Conservation (phyloP, 2,113 vertebrate species). For the Amia ocellicauda region DNA sequence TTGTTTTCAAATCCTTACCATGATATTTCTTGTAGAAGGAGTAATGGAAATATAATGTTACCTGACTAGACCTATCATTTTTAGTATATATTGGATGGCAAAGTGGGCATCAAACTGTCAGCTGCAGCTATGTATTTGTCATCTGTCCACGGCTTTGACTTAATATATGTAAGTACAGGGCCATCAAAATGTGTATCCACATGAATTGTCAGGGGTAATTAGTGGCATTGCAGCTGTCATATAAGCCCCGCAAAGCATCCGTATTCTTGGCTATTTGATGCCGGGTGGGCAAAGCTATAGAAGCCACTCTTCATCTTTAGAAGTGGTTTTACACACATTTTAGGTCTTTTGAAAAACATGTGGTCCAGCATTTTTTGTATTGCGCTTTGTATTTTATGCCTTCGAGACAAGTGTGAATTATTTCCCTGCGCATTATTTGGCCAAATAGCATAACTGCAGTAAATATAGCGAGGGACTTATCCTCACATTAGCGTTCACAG, state of each 20-base stretch:
- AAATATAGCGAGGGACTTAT: too few relatives aligned
- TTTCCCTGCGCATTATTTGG: too few relatives aligned
- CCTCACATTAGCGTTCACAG: too few relatives aligned
- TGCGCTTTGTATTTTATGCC: too few relatives aligned
- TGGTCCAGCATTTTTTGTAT: slow-evolving; percentile 42
- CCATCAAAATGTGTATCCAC: slow-evolving; percentile 50
- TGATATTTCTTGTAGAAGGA: background rate
- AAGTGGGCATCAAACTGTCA: background rate
- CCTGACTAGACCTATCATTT: background rate
- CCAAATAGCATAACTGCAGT: too few relatives aligned
- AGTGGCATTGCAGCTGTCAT: slow-evolving; percentile 48
- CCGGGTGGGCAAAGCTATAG: slow-evolving; percentile 37
- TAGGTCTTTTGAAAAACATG: slow-evolving; percentile 49
- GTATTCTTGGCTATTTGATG: slow-evolving; percentile 52
- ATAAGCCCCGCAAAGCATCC: slow-evolving; percentile 37
- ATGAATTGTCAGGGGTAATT: slow-evolving; percentile 62
- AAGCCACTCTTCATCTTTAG: slow-evolving; percentile 48
- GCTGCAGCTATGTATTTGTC: background rate
- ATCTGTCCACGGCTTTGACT: background rate
- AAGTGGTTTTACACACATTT: slow-evolving; percentile 58
- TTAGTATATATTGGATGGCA: background rate
- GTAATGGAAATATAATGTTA: too few relatives aligned
- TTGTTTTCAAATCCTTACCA: background rate
- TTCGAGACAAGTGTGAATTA: background rate
- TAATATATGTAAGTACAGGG: background rate